phyloP scores from a whole-genome alignment of 2,797 vertebrate genomes.

The Pipistrellus pipistrellus region DNA sequence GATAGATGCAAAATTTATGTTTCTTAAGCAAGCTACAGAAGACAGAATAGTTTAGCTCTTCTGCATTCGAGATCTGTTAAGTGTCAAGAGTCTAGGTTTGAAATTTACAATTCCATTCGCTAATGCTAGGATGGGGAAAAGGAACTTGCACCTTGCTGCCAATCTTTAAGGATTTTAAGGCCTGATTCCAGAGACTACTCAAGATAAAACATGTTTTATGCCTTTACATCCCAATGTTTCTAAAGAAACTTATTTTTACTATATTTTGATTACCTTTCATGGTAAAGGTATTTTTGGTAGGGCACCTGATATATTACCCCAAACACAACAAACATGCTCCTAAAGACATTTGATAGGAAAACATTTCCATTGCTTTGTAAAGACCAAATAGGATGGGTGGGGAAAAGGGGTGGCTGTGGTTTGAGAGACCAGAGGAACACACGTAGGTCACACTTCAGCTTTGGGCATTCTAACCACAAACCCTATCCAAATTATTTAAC shows the following conservation, averaged over 20 bases:
- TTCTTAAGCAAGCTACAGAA: neutral
- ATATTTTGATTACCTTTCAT: neutral
- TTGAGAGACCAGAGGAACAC: neutral
- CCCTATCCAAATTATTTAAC: neutral
- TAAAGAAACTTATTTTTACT: neutral
- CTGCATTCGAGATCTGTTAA: neutral
- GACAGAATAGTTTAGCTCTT: neutral
- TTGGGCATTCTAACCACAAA: neutral
- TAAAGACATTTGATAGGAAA: neutral
- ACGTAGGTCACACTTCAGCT: neutral
- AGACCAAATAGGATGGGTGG: neutral
- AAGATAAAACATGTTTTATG: neutral
- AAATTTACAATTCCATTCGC: neutral
- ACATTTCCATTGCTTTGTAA: neutral
- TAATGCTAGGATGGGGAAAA: neutral
- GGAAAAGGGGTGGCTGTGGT: neutral
- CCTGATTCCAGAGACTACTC: constrained; percentile 12
- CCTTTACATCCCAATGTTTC: neutral
- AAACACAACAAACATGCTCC: neutral
- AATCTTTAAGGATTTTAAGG: neutral
- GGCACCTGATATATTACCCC: neutral
- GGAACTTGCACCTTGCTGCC: neutral
- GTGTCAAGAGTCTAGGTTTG: neutral
- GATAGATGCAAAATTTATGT: too few species aligned
- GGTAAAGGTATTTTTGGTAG: constrained; percentile 12